Evolutionary conservation across 2,113 vertebrate genomes (phyloP).

Genomic region (Microcebus griseorufus): DNA sequence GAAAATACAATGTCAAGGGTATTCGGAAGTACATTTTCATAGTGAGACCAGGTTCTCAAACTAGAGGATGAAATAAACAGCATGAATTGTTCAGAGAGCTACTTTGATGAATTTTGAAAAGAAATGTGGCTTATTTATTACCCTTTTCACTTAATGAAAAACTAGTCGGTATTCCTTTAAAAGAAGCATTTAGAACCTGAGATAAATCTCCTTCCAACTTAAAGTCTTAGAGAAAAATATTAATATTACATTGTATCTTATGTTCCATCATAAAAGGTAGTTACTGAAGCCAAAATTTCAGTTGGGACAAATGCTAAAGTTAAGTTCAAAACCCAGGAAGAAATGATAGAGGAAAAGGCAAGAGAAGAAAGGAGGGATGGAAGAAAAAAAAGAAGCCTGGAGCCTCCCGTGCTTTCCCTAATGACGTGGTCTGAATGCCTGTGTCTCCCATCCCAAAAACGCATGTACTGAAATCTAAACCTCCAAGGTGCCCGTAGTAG

Average conservation of each 20-base stretch:
- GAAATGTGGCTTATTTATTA: conserved; percentile 51
- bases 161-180: not conserved
- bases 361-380: not conserved
- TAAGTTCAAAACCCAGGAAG: not conserved
- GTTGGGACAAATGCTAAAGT: not conserved
- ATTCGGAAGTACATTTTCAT: not conserved
- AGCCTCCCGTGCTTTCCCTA: not conserved
- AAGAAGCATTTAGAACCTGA: conserved; percentile 24
- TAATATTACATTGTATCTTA: not conserved
- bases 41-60: not conserved
- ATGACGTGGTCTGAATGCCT: not conserved
- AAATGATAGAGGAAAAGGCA: not conserved
- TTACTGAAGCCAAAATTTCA: conserved; percentile 50
- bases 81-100: conserved; percentile 24
- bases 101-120: conserved; percentile 23
- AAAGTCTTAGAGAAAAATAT: conserved; percentile 21
- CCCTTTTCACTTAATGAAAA: conserved; percentile 38
- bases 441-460: not conserved
- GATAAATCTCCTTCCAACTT: conserved; percentile 46
- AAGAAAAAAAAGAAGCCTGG: not conserved
- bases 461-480: not conserved
- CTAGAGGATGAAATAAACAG: not conserved
- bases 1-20: conserved; percentile 52
- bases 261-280: conserved; percentile 35
- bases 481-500: not conserved